Percentiles rank a stretch among this genome's conserved stretches.
Conservation (phyloP, 2,113 vertebrate genomes). For the Tachysurus fulvidraco region DNA sequence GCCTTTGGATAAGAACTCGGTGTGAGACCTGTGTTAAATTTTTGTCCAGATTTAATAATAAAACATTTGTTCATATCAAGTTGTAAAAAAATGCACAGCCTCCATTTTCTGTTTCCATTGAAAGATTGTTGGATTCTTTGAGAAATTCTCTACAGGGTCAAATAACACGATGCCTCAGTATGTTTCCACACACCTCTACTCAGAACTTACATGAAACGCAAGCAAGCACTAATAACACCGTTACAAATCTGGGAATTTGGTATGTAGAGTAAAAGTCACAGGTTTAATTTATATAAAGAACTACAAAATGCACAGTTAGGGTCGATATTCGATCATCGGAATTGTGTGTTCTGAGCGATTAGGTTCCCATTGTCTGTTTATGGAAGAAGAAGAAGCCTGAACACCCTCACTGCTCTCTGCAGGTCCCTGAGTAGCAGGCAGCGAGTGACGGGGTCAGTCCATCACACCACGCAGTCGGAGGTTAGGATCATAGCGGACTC, state of each 20-base stretch:
- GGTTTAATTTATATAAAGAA: not conserved
- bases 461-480: slow-evolving; percentile 9
- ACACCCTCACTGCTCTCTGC: slow-evolving; percentile 12
- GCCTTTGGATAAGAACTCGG: not conserved
- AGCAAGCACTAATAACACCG: slow-evolving; percentile 1
- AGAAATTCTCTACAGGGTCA: not conserved
- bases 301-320: slow-evolving; percentile 16
- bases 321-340: not conserved
- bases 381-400: slow-evolving; percentile 22
- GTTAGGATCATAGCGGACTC: not conserved
- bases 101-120: not conserved
- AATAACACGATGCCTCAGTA: not conserved
- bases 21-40: not conserved
- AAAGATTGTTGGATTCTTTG: not conserved
- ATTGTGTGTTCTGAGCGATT: slow-evolving; percentile 8
- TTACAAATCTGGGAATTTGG: not conserved
- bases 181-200: not conserved
- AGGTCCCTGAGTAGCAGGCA: slow-evolving; percentile 17
- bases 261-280: slow-evolving; percentile 17
- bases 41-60: not conserved
- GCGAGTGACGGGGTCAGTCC: slow-evolving; percentile 12
- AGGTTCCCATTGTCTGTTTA: slow-evolving; percentile 23
- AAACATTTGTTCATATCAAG: not conserved
- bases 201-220: not conserved
- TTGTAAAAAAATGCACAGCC: not conserved